Conservation (phyloP, 2,888 invertebrate genomes). For the Polia nebulosa region DNA sequence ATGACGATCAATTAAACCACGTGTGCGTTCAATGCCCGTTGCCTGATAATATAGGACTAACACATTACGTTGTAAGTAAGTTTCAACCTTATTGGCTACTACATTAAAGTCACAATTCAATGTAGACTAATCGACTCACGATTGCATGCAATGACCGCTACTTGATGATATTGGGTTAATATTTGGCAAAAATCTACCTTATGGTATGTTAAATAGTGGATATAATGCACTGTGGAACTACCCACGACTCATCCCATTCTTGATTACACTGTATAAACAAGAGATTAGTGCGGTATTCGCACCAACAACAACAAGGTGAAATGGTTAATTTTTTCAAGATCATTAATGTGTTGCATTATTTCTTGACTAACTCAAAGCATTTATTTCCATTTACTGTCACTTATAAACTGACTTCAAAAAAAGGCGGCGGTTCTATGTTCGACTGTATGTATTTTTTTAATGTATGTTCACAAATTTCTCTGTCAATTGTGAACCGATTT, state of each 20-base stretch:
- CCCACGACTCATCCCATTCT: not conserved
- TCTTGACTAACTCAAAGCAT: too few relatives aligned
- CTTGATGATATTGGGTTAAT: not conserved
- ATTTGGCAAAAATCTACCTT: not conserved
- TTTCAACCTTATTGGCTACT: slow-evolving; percentile 1
- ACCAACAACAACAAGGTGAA: not conserved
- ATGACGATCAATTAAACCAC: not conserved
- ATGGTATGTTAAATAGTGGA: not conserved
- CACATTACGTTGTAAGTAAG: not conserved
- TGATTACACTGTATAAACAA: slow-evolving; percentile 15
- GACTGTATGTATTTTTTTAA: too few relatives aligned
- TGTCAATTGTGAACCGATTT: too few relatives aligned
- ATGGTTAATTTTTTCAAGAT: not conserved
- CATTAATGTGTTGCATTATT: not conserved
- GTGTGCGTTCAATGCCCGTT: slow-evolving; percentile 23
- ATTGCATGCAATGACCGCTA: slow-evolving; percentile 23
- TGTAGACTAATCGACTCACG: not conserved
- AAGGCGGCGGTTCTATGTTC: too few relatives aligned
- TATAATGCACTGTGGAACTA: slow-evolving; percentile 6
- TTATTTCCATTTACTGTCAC: too few relatives aligned
- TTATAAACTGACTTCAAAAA: too few relatives aligned
- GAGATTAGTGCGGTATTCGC: not conserved
- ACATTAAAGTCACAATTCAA: not conserved
- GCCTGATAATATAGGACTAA: slow-evolving; percentile 12
- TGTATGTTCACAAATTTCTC: too few relatives aligned